Evolutionary conservation across 2,797 vertebrate species (phyloP).

Genomic region (Scleropages formosus): DNA sequence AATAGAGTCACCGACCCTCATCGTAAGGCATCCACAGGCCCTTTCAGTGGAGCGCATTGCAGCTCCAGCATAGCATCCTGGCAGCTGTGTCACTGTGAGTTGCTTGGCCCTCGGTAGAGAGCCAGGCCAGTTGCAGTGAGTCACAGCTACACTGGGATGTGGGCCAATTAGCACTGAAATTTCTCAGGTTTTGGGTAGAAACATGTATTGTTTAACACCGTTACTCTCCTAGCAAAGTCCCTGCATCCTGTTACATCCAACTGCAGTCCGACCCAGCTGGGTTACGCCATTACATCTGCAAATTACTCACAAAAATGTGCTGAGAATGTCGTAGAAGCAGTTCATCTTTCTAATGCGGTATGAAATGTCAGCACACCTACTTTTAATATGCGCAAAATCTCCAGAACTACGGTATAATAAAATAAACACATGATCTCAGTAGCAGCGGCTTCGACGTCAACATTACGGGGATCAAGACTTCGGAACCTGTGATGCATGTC

Average conservation of each 20-base stretch:
- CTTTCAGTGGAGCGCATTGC: too few species aligned
- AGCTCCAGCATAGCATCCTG: not conserved
- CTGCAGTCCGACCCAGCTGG: not conserved
- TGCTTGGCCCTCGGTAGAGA: not conserved
- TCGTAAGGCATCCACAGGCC: too few species aligned
- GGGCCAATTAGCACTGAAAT: too few species aligned
- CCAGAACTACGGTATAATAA: not conserved
- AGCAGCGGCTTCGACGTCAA: too few species aligned
- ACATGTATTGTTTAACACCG: constrained; percentile 14
- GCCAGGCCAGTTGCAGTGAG: not conserved
- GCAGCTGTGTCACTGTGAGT: not conserved
- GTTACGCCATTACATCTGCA: not conserved
- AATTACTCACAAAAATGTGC: constrained; percentile 29
- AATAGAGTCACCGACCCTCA: too few species aligned
- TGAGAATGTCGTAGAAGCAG: constrained; percentile 34
- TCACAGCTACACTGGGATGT: constrained; percentile 5
- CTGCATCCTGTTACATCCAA: not conserved
- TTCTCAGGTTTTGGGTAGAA: too few species aligned
- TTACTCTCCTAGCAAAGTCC: constrained; percentile 18
- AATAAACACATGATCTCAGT: not conserved
- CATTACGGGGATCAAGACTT: too few species aligned
- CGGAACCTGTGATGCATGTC: too few species aligned
- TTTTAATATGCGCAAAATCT: not conserved
- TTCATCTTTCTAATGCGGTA: not conserved
- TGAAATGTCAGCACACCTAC: not conserved